Conservation (phyloP, 2,113 vertebrate species). For the Plestiodon gilberti region DNA sequence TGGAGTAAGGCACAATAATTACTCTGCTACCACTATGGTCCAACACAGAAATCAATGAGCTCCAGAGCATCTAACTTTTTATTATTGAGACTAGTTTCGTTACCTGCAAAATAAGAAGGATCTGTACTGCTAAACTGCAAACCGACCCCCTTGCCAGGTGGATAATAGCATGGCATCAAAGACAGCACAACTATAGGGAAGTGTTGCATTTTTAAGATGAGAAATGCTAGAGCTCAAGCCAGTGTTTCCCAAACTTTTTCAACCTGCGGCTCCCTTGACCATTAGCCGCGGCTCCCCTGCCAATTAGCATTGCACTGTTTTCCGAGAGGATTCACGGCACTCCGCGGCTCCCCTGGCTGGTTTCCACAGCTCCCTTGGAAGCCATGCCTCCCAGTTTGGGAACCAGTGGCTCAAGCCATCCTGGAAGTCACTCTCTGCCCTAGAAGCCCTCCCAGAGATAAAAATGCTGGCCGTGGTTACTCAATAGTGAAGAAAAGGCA, state of each 20-base stretch:
- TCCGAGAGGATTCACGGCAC: no score
- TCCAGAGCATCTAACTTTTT: background rate
- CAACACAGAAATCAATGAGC: background rate
- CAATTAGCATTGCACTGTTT: no score
- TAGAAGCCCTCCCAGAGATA: background rate
- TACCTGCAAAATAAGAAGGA: background rate
- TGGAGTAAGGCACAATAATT: background rate
- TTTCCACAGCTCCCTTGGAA: no score
- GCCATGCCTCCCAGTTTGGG: no score
- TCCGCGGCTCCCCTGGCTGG: no score
- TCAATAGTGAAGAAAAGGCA: background rate
- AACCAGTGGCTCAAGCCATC: background rate
- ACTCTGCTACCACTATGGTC: background rate
- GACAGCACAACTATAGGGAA: background rate
- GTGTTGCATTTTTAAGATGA: background rate
- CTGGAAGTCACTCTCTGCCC: background rate
- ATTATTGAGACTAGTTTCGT: background rate
- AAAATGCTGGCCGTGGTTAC: background rate
- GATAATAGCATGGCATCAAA: background rate
- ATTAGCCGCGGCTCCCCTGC: no score
- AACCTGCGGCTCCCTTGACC: no score
- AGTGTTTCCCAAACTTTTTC: no score
- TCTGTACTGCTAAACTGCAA: background rate
- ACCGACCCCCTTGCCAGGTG: background rate
- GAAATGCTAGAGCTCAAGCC: background rate